A percentile compares a stretch with the other conserved stretches of the same genome.
Conservation (phyloP, 2,888 invertebrate species). For the Amiota minor region DNA sequence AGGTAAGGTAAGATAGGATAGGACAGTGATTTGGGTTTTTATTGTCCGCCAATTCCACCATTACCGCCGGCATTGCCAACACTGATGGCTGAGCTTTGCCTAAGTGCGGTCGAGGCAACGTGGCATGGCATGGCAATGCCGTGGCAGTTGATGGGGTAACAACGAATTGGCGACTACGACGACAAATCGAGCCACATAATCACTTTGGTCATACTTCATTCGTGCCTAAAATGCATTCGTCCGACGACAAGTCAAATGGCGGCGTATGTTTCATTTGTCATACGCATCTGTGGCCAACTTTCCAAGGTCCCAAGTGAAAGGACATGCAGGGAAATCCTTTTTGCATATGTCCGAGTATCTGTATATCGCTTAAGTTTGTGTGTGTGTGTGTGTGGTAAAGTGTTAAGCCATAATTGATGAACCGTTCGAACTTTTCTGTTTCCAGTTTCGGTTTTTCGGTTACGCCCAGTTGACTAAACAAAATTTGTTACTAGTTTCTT, state of each 20-base stretch:
- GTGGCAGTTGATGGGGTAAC: not conserved
- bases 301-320: not conserved
- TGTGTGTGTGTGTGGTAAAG: too few species aligned
- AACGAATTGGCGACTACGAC: not conserved
- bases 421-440: conserved; percentile 21
- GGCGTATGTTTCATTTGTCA: conserved; percentile 61
- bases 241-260: conserved; percentile 48
- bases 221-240: conserved; percentile 11
- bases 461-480: too few species aligned
- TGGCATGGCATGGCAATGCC: not conserved
- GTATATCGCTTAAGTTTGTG: too few species aligned
- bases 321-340: too few species aligned
- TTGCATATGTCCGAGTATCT: too few species aligned
- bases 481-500: not conserved
- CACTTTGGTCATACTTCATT: conserved; percentile 16
- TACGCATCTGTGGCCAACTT: conserved; percentile 42
- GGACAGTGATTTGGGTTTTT: not conserved
- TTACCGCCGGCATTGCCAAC: not conserved
- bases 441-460: not conserved
- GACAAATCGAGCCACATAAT: not conserved
- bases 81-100: too few species aligned
- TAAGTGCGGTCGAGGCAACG: not conserved
- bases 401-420: conserved; percentile 55
- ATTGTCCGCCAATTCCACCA: not conserved
- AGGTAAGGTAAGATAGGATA: too few species aligned